Evolutionary conservation across 2,113 vertebrate genomes (phyloP).

Genomic region (Entomyzon cyanotis): DNA sequence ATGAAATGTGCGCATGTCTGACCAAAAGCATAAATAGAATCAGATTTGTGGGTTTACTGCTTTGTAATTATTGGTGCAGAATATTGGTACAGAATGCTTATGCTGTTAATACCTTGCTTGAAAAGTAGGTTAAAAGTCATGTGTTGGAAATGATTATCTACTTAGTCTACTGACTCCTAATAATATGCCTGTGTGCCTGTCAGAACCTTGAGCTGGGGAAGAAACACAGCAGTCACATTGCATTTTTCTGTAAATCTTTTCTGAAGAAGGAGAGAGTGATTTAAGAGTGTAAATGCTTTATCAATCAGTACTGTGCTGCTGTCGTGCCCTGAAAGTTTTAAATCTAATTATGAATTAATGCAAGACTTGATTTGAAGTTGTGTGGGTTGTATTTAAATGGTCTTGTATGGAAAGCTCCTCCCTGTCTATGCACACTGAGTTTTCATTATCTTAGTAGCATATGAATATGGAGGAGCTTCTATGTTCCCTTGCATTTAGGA

Average conservation of each 20-base stretch:
- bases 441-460: neutral
- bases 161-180: constrained; percentile 58
- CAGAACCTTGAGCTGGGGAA: neutral
- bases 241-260: constrained; percentile 41
- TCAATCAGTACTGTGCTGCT: constrained; percentile 31
- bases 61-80: neutral
- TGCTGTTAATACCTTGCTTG: constrained; percentile 24
- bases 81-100: constrained; percentile 23
- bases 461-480: neutral
- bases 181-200: constrained; percentile 55
- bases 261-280: neutral
- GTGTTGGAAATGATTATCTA: constrained; percentile 62
- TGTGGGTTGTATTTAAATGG: neutral
- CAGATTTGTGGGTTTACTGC: neutral
- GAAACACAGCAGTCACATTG: constrained; percentile 41
- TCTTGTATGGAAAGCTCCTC: neutral
- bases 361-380: neutral
- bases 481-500: neutral
- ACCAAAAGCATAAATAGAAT: neutral
- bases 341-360: neutral
- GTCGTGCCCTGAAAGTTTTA: neutral
- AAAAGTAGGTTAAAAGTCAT: constrained; percentile 65
- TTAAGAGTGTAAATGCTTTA: constrained; percentile 24
- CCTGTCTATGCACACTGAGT: neutral
- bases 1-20: neutral